These are phyloP conservation scores for Procambarus clarkii DNA, from an alignment of 1,140 invertebrate species.

Conservation along the genomic window DNA sequence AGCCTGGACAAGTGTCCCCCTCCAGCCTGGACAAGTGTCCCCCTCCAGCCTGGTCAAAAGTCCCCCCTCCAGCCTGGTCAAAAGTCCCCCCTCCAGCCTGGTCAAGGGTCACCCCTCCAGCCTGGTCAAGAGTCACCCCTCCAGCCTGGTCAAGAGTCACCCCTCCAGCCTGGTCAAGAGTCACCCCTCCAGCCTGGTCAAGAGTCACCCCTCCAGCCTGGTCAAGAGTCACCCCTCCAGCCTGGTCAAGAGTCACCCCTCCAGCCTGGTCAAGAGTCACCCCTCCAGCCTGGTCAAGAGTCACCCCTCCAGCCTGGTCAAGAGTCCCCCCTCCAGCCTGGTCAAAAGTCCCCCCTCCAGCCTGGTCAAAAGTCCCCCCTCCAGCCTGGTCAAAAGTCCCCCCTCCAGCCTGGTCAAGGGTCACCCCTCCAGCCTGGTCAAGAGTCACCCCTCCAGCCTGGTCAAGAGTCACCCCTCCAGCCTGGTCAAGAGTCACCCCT, in stretches of 20 bases:
- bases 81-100: neutral
- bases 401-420: too few relatives aligned
- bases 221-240: neutral
- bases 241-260: too few relatives aligned
- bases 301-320: neutral
- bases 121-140: neutral
- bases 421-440: neutral
- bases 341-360: neutral
- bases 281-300: neutral
- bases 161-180: neutral
- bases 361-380: neutral
- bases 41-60: too few relatives aligned
- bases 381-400: neutral
- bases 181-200: neutral
- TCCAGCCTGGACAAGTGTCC: neutral
- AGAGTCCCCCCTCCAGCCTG: neutral
- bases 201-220: neutral
- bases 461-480: neutral
- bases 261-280: too few relatives aligned
- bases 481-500: neutral
- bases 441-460: neutral
- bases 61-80: neutral
- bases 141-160: neutral
- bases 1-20: neutral
- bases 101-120: neutral